Evolutionary conservation across 2,888 invertebrate genomes (phyloP).

Genomic region (Oscheius myriophilus): DNA sequence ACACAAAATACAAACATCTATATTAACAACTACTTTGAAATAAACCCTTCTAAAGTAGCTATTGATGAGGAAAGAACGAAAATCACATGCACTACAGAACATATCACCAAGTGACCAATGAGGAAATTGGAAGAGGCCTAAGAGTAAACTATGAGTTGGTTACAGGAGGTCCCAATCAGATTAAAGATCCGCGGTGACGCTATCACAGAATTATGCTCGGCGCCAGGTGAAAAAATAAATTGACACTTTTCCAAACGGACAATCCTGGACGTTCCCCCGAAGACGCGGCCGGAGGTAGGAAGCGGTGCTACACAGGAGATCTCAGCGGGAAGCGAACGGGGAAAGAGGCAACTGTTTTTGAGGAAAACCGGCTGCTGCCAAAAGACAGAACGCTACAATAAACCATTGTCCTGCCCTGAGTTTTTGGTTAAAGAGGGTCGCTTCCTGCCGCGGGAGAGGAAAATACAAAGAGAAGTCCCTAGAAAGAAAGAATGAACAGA

Average conservation of each 20-base stretch:
- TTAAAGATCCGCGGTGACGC: slow-evolving; percentile 14
- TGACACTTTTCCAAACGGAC: no score
- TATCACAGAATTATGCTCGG: slow-evolving; percentile 26
- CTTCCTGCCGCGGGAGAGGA: no score
- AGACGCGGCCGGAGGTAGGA: slow-evolving; percentile 5
- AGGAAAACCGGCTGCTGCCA: no score
- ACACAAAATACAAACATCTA: slow-evolving; percentile 12
- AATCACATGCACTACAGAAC: slow-evolving; percentile 21
- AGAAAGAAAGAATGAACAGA: background rate
- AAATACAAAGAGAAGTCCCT: slow-evolving; percentile 1
- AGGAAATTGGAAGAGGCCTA: slow-evolving; percentile 11
- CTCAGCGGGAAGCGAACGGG: slow-evolving; percentile 14
- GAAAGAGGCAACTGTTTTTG: slow-evolving; percentile 10
- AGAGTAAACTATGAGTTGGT: slow-evolving; percentile 23
- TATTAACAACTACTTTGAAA: slow-evolving; percentile 1
- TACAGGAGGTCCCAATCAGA: slow-evolving; percentile 5
- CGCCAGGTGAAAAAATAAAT: slow-evolving; percentile 12
- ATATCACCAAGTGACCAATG: slow-evolving; percentile 19
- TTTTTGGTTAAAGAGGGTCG: no score
- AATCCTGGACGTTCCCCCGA: no score
- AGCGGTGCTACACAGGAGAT: slow-evolving; percentile 19
- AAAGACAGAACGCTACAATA: no score
- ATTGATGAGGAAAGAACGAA: slow-evolving; percentile 22
- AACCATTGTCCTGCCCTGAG: no score
- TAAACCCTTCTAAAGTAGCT: slow-evolving; percentile 26